These are phyloP conservation scores for Melanostoma scalare DNA, from an alignment of 2,888 invertebrate genomes.

Conservation along the genomic window DNA sequence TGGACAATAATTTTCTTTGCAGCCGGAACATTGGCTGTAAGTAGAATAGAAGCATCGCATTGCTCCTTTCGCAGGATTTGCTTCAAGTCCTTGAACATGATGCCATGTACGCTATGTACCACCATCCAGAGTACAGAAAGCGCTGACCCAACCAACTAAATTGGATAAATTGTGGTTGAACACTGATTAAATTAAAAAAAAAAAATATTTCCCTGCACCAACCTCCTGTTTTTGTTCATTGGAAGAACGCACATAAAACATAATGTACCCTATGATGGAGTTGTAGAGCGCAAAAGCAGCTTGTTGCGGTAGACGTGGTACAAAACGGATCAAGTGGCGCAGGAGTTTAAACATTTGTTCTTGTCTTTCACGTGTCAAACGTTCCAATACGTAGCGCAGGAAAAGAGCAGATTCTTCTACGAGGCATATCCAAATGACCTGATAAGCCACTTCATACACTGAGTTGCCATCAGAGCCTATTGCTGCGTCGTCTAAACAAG, in stretches of 20 bases:
- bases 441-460: conserved; percentile 98
- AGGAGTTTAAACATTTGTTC: conserved; percentile 97
- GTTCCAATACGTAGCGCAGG: conserved; percentile 96
- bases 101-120: conserved; percentile 98
- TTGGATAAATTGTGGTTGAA: no score
- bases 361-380: conserved; percentile 95
- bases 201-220: conserved; percentile 4
- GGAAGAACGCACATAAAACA: conserved; percentile 99
- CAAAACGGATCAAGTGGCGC: conserved; percentile 95
- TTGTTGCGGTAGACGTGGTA: conserved; percentile 96
- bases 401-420: conserved; percentile 99
- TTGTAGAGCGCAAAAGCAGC: conserved; percentile 99
- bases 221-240: conserved; percentile 96
- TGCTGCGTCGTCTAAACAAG: conserved; percentile 96
- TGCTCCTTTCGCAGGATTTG: conserved; percentile 99
- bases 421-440: conserved; percentile 98
- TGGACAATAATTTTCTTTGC: conserved; percentile 99
- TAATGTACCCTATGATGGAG: conserved; percentile 99
- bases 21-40: conserved; percentile 99
- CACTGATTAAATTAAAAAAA: not conserved
- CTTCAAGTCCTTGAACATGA: conserved; percentile 99
- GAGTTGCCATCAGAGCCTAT: conserved; percentile 96
- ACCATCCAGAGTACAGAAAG: conserved; percentile 98
- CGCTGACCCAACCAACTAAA: conserved; percentile 92
- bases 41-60: conserved; percentile 97